Base-by-base conservation (phyloP, 2,113 vertebrate genomes). In the Sinocyclocheilus anshuiensis region DNA sequence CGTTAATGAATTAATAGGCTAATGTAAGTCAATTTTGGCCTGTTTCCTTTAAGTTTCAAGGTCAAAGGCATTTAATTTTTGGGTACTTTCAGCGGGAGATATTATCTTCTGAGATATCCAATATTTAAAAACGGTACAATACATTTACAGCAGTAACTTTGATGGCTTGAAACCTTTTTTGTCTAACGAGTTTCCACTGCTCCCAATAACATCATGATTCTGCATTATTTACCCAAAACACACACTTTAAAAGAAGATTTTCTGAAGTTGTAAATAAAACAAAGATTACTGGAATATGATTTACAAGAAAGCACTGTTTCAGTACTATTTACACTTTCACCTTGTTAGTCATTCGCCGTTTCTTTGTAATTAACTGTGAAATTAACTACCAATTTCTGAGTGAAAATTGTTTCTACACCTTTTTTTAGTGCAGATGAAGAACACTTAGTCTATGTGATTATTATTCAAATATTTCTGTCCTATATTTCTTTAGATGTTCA, bases 401-500 rank as follows among this genome's bases (percentile, higher is more conserved):
- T 55, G 53, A 18, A 55, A 55, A 55, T 18, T 18, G 50, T 5
- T 55, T 55, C 1, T 53, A 53, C 48, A 53, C 48, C 48, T 53
- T 55, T 55, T 5, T 6, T 18, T 1, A 53, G 13, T 53, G 13
- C n/a, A 26, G 12, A 26, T 67, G 6, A 3, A 33, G 26, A 67
- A 16, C 65, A 33, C 13, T 69, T 26, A 16, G 15, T 67, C 11
- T 33, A 69, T 67, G 16, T 69, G 15, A 33, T 36, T 36, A 7
- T 67, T 29, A 69, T 16, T 69, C 6, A 16, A 16, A 67, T 67
- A 67, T 67, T 55, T 33, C 50, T 78, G 22, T 48, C 42, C 20
- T 15, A 48, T 76, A 48, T 77, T 77, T 53, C 63, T 85, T 50
- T 4, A 82, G 55, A 85, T 77, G 59, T 59, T 33, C 18, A 8